phyloP scores from a whole-genome alignment of 2,888 invertebrate species.

The Oscheius sp. region DNA sequence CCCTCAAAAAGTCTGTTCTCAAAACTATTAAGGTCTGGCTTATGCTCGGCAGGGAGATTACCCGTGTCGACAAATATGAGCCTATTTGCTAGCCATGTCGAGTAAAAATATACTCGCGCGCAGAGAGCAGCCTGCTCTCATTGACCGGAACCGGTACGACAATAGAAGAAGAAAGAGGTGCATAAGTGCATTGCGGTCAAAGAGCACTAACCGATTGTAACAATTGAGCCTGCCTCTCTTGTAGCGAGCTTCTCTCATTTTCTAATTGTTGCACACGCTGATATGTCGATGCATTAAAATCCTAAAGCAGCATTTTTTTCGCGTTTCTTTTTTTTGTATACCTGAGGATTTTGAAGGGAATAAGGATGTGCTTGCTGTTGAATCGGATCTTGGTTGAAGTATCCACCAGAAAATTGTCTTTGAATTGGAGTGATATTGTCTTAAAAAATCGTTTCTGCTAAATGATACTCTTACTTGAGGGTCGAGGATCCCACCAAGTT shows the following conservation, averaged over 20 bases:
- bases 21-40: too few species aligned
- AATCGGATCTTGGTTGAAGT: constrained; percentile 25
- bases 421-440: neutral
- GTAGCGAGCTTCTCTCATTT: constrained; percentile 47
- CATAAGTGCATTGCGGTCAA: neutral
- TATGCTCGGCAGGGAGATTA: constrained; percentile 12
- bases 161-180: constrained; percentile 10
- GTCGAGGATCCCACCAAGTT: constrained; percentile 49
- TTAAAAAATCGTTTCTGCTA: neutral
- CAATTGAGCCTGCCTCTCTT: constrained; percentile 48
- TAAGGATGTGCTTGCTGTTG: constrained; percentile 40
- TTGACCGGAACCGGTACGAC: neutral
- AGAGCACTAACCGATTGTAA: constrained; percentile 41
- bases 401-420: neutral
- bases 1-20: too few species aligned
- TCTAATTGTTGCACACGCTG: constrained; percentile 46
- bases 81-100: constrained; percentile 8
- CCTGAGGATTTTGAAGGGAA: constrained; percentile 28
- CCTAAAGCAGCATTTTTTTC: too few species aligned
- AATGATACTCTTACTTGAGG: constrained; percentile 15
- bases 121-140: neutral
- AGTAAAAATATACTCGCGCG: neutral
- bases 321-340: too few species aligned
- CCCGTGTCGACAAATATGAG: constrained; percentile 5
- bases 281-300: constrained; percentile 6